Evolutionary conservation across 2,888 invertebrate species (phyloP), one percentile per base, ranked within the genome.

Genomic region (Hipparchia semele): DNA sequence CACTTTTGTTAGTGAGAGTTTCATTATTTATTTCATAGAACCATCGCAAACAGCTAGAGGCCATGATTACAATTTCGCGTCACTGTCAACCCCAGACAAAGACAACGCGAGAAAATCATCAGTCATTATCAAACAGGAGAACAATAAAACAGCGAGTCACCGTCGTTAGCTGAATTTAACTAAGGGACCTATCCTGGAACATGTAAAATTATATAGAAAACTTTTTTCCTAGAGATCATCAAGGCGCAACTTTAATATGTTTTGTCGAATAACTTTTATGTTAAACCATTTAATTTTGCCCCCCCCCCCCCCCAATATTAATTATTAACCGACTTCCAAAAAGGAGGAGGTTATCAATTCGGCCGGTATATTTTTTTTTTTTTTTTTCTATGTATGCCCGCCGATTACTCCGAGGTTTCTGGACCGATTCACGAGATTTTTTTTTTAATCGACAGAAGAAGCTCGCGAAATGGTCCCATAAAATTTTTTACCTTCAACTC

Each of bases 61-160:
- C 84, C 84, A 85, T 91, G 91, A 92, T 93, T 92, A 92, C 89
- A 89, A 90, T 91, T 90, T 87, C 90, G 82, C 88, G 89, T 90
- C 90, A 88, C 84, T 87, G 90, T 90, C 90, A 86, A 85, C 84
- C 82, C 79, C 82, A 85, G 90, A 92, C 92, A 92, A 92, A 91
- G 92, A 91, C 89, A 88, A 84, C 83, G 81, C 80, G 88, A 85
- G 87, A 88, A 89, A 91, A 87, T 87, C 91, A 92, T 92, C 91
- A 89, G 86, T 91, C 93, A 93, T 92, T 93, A 93, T 64, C 91
- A 89, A 86, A 81, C 84, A 83, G 84, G 86, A 86, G 90, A 90
- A 92, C 90, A 92, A 93, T 92, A 86, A 89, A 92, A 85, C 81
- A 78, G 82, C 88, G 79, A 89, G 86, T 93, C 92, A 93, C 81